phyloP scores from a whole-genome alignment of 2,888 invertebrate species.

The Ecliptopera silaceata region DNA sequence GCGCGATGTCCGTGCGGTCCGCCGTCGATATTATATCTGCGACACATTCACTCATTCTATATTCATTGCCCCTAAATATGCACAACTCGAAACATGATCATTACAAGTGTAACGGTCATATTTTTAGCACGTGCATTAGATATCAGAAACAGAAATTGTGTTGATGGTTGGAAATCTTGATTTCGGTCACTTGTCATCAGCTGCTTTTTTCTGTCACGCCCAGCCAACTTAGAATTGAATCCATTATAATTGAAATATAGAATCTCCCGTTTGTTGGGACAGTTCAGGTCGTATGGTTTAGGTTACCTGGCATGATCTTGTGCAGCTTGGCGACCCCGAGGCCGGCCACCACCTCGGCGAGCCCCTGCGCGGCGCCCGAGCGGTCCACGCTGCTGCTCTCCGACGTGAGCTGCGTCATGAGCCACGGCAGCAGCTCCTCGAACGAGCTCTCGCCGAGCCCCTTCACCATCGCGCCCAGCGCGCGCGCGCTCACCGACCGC shows the following conservation, averaged over 20 bases:
- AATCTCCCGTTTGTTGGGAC: too few species aligned
- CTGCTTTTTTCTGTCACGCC: too few species aligned
- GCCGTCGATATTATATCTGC: slow-evolving; percentile 96
- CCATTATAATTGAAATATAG: too few species aligned
- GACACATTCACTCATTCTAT: background rate
- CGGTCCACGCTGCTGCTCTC: slow-evolving; percentile 97
- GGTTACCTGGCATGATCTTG: slow-evolving; percentile 96
- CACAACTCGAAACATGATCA: too few species aligned
- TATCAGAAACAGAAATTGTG: too few species aligned
- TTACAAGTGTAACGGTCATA: too few species aligned
- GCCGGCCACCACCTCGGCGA: slow-evolving; percentile 98
- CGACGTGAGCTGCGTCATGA: slow-evolving; percentile 97
- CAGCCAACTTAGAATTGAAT: too few species aligned
- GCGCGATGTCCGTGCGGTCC: slow-evolving; percentile 95
- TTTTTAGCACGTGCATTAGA: too few species aligned
- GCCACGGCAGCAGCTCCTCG: slow-evolving; percentile 98
- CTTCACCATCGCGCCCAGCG: slow-evolving; percentile 98
- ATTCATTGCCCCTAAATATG: too few species aligned
- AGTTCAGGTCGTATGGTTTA: too few species aligned
- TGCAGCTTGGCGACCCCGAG: slow-evolving; percentile 97
- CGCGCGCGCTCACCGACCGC: slow-evolving; percentile 96
- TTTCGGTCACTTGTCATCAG: too few species aligned
- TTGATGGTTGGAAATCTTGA: too few species aligned
- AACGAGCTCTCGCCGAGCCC: slow-evolving; percentile 98
- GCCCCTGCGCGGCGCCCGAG: slow-evolving; percentile 97